Conservation (phyloP, 2,888 invertebrate genomes). For the Eristalis tenax region DNA sequence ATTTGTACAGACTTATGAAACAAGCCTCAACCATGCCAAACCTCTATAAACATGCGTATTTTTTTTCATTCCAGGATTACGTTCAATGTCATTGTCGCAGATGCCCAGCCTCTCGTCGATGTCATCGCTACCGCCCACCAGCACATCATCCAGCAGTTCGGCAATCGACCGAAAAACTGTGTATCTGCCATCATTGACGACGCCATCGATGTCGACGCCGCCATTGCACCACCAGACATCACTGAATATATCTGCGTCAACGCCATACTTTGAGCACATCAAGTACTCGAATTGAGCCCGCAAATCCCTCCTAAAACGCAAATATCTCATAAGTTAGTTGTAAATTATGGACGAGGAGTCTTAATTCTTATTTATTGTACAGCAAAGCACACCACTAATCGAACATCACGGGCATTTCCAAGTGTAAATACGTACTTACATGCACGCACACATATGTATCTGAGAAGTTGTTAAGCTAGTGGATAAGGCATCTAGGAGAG, state of each 20-base stretch:
- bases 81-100: conserved; percentile 78
- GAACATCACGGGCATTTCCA: background rate
- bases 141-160: conserved; percentile 73
- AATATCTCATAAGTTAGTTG: background rate
- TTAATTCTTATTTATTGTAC: background rate
- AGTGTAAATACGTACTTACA: background rate
- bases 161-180: conserved; percentile 79
- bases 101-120: conserved; percentile 73
- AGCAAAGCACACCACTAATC: background rate
- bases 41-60: background rate
- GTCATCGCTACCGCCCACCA: conserved; percentile 69
- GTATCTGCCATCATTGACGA: conserved; percentile 78
- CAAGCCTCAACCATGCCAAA: too few species aligned
- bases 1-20: too few species aligned
- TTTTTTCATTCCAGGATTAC: conserved; percentile 75
- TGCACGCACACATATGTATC: background rate
- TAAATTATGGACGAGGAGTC: background rate
- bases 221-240: conserved; percentile 73
- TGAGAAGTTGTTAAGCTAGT: background rate
- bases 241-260: conserved; percentile 48
- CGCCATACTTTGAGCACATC: conserved; percentile 63
- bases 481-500: background rate
- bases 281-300: conserved; percentile 55
- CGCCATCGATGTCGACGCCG: conserved; percentile 75
- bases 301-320: background rate